Percentiles rank a stretch among this genome's conserved stretches.
Conservation (phyloP, 2,888 invertebrate species). For the Stenichneumon culpator region DNA sequence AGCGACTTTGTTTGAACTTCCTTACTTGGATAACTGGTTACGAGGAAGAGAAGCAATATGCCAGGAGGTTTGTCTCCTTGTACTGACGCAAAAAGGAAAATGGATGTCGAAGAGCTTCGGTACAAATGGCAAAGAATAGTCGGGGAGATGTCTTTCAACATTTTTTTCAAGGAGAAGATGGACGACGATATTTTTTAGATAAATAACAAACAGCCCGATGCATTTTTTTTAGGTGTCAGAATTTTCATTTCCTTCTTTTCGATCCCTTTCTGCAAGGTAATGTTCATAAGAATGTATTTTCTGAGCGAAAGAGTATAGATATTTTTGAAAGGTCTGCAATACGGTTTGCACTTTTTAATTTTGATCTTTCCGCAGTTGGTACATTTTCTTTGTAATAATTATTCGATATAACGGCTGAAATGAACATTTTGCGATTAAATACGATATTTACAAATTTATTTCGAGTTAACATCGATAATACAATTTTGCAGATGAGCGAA, state of each 20-base stretch:
- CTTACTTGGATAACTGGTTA: conserved; percentile 4
- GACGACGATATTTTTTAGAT: neutral
- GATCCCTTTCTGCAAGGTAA: neutral
- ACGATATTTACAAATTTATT: too few relatives aligned
- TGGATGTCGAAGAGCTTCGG: neutral
- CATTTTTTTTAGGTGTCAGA: neutral
- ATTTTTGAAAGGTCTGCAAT: too few relatives aligned
- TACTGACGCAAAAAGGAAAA: neutral
- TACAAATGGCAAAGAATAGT: neutral
- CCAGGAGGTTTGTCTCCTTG: neutral
- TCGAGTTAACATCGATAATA: too few relatives aligned
- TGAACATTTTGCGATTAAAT: too few relatives aligned
- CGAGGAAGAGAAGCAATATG: conserved; percentile 6
- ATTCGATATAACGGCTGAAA: too few relatives aligned
- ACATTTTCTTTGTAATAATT: too few relatives aligned
- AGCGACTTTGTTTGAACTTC: neutral
- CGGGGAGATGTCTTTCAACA: neutral
- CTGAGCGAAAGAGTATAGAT: too few relatives aligned
- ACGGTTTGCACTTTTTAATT: too few relatives aligned
- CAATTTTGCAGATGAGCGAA: too few relatives aligned
- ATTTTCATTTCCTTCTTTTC: neutral
- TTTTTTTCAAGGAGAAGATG: neutral
- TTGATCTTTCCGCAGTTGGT: too few relatives aligned
- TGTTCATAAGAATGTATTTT: too few relatives aligned
- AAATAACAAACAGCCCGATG: neutral